Base-by-base conservation (phyloP, 2,888 invertebrate species). In the Scelioninae gen. 2 region DNA sequence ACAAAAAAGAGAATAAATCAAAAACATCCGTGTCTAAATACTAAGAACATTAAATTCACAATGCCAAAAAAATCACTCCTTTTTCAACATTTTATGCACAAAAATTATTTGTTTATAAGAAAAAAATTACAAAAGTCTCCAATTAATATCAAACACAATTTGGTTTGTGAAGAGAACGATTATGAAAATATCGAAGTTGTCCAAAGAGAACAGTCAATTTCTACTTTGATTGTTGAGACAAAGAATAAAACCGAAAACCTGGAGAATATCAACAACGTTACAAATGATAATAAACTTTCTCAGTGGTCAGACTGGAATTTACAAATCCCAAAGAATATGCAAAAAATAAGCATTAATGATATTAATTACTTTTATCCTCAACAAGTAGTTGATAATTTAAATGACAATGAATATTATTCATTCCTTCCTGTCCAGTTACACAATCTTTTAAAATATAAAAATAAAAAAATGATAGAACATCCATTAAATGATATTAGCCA, bases 391-490 rank as follows among this genome's bases (percentile, higher is more conserved):
- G 46, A 61, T 28, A n/a, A 31, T 18, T 35, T 41, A 2, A 45
- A 31, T 9, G n/a, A 50, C 28, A 64, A 52, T 53, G 50, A 58
- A 11, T 77, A 78, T 39, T 79, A 78, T 31, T 58, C 79, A 15
- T 80, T 81, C 52, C 43, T 81, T 10, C 81, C 81, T 5, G 10
- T 58, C 9, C 78, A 78, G 11, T 72, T 81, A n/a, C 55, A 77
- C 18, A 73, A 73, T 55, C 71, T 79, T 63, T 25, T 80, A 33
- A 73, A 67, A 0, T 57, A 69, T n/a, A 71, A 52, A 13, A 58
- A 73, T n/a, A 71, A 48, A 15, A 81, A 74, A 58, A 50, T 70
- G 10, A 13, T 70, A 1, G 2, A 53, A 35, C 18, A 52, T n/a
- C n/a, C n/a, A n/a, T n/a, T n/a, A n/a, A n/a, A n/a, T n/a, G n/a